Base-by-base conservation (phyloP, 2,113 vertebrate species). In the Clarias macrocephalus region DNA sequence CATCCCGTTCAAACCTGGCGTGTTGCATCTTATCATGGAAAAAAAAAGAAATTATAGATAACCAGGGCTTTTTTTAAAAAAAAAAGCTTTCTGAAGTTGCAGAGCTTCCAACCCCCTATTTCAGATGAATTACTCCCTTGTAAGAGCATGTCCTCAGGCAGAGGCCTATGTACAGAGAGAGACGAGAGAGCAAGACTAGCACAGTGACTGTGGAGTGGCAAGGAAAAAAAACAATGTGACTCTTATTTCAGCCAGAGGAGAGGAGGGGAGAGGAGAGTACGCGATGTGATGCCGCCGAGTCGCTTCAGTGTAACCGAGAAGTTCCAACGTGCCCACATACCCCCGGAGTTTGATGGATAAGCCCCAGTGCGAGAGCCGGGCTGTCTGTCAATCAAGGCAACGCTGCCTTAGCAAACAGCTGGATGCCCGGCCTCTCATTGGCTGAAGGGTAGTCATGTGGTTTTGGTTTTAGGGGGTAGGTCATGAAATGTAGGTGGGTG, bases 331-430 rank as follows among this genome's bases (percentile, higher is more conserved):
- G 81, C 88, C 89, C 83, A 80, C 88, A 88, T 72, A 70, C 76
- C 83, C 82, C 77, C 85, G 82, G 84, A 81, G 87, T 89, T 81
- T 92, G 85, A 88, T 91, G 93, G 92, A 93, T 90, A 86, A 91
- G 86, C 88, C 90, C 63, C 90, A 88, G 82, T 88, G 70, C 66
- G 91, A 84, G 11, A 92, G 88, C 83, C 87, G 66, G 87, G 70
- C 83, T 65, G 86, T 86, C 92, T 90, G 94, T 95, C 95, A 91
- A 84, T 94, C 93, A 93, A 62, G 86, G 84, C 18, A 16, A 16
- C 59, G 52, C 25, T 52, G 59, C 89, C 63, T 77, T 75, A 85
- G 9, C 84, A 81, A 65, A 84, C 79, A 79, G 48, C 28, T 86
- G 91, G 91, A 86, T 88, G 66, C 59, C 65, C 15, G 18, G 23